Conservation (phyloP, 2,113 vertebrate species). For the Embiotoca jacksoni region DNA sequence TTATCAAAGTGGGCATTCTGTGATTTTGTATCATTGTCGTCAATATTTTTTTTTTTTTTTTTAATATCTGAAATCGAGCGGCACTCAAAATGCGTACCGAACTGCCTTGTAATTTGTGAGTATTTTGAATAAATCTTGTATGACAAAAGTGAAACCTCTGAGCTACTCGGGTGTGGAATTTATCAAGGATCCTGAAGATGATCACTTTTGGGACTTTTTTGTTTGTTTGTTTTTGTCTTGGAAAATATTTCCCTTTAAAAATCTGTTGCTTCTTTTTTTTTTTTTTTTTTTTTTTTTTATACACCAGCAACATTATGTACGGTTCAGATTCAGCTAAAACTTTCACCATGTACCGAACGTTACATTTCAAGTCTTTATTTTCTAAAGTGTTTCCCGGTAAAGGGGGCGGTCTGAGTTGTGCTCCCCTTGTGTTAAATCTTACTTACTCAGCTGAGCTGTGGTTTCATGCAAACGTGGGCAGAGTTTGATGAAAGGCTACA, state of each 20-base stretch:
- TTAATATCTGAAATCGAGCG: constrained; percentile 72
- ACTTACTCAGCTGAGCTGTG: constrained; percentile 79
- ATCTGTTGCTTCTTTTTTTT: constrained; percentile 15
- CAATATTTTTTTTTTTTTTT: constrained; percentile 68
- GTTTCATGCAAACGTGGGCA: constrained; percentile 90
- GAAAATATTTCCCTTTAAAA: no score
- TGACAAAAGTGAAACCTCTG: constrained; percentile 68
- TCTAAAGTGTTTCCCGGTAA: constrained; percentile 2
- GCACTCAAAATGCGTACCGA: constrained; percentile 80
- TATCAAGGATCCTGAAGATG: background rate
- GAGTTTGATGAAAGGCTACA: constrained; percentile 91
- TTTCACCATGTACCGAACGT: no score
- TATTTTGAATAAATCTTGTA: constrained; percentile 83
- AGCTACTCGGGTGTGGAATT: constrained; percentile 22
- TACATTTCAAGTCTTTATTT: constrained; percentile 1
- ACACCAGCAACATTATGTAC: background rate
- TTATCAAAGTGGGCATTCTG: constrained; percentile 81
- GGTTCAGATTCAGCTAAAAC: no score
- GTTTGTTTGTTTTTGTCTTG: background rate
- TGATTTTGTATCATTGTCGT: constrained; percentile 79
- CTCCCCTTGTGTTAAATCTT: constrained; percentile 60
- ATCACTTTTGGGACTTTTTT: background rate
- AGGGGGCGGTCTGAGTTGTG: constrained; percentile 1
- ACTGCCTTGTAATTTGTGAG: constrained; percentile 83
- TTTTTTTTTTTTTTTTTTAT: background rate